These are phyloP conservation scores for Harpagus bidentatus DNA, from an alignment of 2,113 vertebrate species.

Conservation along the genomic window DNA sequence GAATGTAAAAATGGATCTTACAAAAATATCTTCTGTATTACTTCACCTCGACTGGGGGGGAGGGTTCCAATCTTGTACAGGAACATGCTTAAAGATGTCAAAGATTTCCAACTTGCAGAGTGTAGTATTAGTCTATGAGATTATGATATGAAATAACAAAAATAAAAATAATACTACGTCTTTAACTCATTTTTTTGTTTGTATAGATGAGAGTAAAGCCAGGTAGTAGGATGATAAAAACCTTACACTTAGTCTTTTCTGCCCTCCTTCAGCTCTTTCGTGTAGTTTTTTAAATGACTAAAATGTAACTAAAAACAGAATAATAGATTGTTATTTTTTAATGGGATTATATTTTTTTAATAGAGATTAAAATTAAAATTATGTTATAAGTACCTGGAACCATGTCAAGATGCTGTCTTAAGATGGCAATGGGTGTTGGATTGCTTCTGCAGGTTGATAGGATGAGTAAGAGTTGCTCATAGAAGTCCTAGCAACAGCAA, in stretches of 20 bases:
- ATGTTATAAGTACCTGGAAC: not conserved
- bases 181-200: not conserved
- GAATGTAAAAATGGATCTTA: not conserved
- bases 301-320: not conserved
- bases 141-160: not conserved
- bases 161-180: not conserved
- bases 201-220: not conserved
- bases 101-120: not conserved
- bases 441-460: not conserved
- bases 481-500: not conserved
- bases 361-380: not conserved
- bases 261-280: not conserved
- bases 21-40: not conserved
- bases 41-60: not conserved
- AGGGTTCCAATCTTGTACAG: not conserved
- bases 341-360: not conserved
- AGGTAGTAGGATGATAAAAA: not conserved
- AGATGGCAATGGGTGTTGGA: not conserved
- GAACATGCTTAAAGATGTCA: not conserved
- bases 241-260: not conserved
- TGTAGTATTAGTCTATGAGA: not conserved
- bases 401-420: not conserved
- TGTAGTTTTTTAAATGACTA: not conserved
- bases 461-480: not conserved
- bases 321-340: not conserved